Conservation (phyloP, 2,797 vertebrate genomes). For the Rousettus madagascariensis region DNA sequence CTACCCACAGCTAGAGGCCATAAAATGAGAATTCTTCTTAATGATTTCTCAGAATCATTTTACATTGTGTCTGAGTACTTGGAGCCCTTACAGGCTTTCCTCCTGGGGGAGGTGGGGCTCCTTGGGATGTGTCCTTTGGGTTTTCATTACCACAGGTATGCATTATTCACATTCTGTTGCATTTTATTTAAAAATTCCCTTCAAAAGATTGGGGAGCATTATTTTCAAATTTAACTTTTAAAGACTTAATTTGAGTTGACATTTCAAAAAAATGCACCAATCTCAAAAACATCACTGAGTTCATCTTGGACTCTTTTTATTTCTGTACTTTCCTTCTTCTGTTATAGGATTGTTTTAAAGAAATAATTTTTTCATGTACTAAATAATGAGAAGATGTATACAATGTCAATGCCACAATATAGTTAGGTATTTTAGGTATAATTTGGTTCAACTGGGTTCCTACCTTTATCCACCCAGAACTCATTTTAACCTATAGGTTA, state of each 20-base stretch:
- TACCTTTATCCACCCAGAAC: not conserved
- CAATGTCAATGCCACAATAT: not conserved
- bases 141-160: not conserved
- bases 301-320: not conserved
- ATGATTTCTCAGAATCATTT: not conserved
- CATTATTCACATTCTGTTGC: not conserved
- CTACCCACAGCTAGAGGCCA: not conserved
- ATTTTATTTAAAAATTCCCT: conserved; percentile 19
- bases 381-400: not conserved
- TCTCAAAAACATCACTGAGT: not conserved
- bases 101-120: not conserved
- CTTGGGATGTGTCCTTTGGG: not conserved
- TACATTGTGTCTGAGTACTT: not conserved
- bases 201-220: not conserved
- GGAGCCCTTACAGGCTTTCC: not conserved
- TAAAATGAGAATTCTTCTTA: not conserved
- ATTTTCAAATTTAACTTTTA: conserved; percentile 16
- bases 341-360: not conserved
- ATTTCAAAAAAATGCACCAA: not conserved
- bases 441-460: not conserved
- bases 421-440: not conserved
- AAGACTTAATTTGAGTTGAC: not conserved
- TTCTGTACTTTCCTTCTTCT: not conserved
- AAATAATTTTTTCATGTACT: not conserved
- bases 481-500: conserved; percentile 51